phyloP scores from a whole-genome alignment of 2,888 invertebrate species.

The Sinopyrophorus schimmeli region DNA sequence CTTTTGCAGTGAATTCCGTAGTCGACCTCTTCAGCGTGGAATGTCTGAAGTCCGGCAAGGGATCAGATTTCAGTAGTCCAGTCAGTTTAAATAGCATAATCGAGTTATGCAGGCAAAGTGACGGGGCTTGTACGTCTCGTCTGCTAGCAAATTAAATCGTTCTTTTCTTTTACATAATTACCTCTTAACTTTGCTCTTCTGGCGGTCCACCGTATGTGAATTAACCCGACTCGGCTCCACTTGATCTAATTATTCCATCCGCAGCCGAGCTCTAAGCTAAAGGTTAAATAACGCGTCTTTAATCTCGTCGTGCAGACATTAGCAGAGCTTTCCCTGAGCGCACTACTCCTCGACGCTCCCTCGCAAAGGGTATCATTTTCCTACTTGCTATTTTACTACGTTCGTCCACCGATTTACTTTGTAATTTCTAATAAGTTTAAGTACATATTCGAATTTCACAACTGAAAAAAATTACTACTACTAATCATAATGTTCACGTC shows the following conservation, averaged over 20 bases:
- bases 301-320: constrained; percentile 48
- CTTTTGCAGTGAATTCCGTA: constrained; percentile 26
- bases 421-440: no score
- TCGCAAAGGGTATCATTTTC: constrained; percentile 24
- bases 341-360: constrained; percentile 26
- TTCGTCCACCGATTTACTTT: constrained; percentile 20
- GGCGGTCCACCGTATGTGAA: constrained; percentile 47
- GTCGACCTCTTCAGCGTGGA: constrained; percentile 29
- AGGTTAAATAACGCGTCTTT: constrained; percentile 55
- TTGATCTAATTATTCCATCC: constrained; percentile 55
- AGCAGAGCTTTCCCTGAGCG: constrained; percentile 36
- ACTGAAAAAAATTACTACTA: no score
- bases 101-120: constrained; percentile 32
- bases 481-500: no score
- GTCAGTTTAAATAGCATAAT: constrained; percentile 34
- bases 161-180: constrained; percentile 54
- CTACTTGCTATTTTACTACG: constrained; percentile 22
- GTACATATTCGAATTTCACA: no score
- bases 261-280: constrained; percentile 51
- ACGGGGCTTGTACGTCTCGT: constrained; percentile 41
- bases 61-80: constrained; percentile 32
- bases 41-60: constrained; percentile 29
- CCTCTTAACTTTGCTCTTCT: constrained; percentile 51
- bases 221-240: constrained; percentile 50
- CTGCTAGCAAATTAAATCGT: constrained; percentile 48